A percentile compares a stretch with the other conserved stretches of the same genome.
phyloP scores from a whole-genome alignment of 2,797 vertebrate species.

The Telmatherina bonti region DNA sequence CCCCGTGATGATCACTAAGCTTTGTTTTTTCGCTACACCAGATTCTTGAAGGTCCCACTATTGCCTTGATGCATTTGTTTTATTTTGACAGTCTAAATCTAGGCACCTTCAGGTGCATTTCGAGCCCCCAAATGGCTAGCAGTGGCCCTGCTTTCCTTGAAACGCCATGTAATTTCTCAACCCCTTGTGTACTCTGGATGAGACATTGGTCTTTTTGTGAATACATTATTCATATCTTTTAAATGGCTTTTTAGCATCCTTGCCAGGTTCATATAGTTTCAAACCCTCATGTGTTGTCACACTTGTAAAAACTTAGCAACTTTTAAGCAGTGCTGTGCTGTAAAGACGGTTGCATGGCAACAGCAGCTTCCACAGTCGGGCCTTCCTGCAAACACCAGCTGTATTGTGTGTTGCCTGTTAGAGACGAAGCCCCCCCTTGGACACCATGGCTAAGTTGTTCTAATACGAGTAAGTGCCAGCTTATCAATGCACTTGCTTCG shows the following conservation, averaged over 20 bases:
- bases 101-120: too few species aligned
- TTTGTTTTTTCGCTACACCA: too few species aligned
- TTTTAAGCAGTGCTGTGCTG: conserved; percentile 18
- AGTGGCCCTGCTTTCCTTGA: too few species aligned
- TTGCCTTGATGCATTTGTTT: too few species aligned
- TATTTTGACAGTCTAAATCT: too few species aligned
- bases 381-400: conserved; percentile 14
- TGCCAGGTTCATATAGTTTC: neutral
- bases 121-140: too few species aligned
- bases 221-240: neutral
- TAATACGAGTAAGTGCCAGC: conserved; percentile 1
- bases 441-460: conserved; percentile 9
- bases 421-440: conserved; percentile 1
- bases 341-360: conserved; percentile 62
- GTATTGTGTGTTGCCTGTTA: conserved; percentile 28
- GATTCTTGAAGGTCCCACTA: too few species aligned
- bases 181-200: too few species aligned
- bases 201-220: too few species aligned
- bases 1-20: too few species aligned
- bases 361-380: conserved; percentile 38
- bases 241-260: neutral
- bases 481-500: conserved; percentile 2
- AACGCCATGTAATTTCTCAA: too few species aligned
- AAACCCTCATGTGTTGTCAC: neutral
- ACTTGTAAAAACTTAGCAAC: conserved; percentile 24